Base-by-base conservation (phyloP, 2,888 invertebrate species). In the Eurytoma californica region DNA sequence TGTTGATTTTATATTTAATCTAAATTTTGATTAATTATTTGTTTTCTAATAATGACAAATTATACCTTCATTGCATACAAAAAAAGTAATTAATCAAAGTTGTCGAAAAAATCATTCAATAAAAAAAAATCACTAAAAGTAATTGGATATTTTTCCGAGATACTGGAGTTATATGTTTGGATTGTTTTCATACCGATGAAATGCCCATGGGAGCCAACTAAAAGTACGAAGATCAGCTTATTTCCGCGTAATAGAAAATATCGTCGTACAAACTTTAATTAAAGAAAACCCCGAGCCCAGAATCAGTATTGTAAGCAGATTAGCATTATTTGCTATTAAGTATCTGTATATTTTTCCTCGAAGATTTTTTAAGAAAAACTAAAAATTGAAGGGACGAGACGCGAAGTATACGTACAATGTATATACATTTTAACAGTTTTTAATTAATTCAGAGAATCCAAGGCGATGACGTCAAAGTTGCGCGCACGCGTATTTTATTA, bases 141-240 rank as follows among this genome's bases (percentile, higher is more conserved):
- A 63, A 63, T 13, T n/a, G 53, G 3, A 53, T 18, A 47, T 30
- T 47, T 51, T 60, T 61, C 3, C 9, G 47, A 67, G 18, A 66
- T 60, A 66, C 16, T 14, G 24, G 14, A 78, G 30, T 39, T 68
- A 78, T 51, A 68, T 18, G 18, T 30, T 49, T 39, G 30, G 55
- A 18, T 58, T 47, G 39, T 65, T 65, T 66, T 66, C 53, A 14
- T 60, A 13, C 28, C 3, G 55, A 51, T 49, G 30, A 24, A 66
- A 74, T 65, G 30, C 80, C 53, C 79, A 16, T 24, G 80, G 70
- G 82, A 78, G 72, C 72, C 65, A 80, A 80, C 75, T 81, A 81
- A 70, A 51, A 70, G 55, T 58, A 63, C 69, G 28, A 69, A 72
- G 76, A 81, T 76, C 76, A 61, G 81, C 79, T 81, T 81, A 79